phyloP scores from a whole-genome alignment of 1,140 invertebrate species.

The Drosophila fuyamai region DNA sequence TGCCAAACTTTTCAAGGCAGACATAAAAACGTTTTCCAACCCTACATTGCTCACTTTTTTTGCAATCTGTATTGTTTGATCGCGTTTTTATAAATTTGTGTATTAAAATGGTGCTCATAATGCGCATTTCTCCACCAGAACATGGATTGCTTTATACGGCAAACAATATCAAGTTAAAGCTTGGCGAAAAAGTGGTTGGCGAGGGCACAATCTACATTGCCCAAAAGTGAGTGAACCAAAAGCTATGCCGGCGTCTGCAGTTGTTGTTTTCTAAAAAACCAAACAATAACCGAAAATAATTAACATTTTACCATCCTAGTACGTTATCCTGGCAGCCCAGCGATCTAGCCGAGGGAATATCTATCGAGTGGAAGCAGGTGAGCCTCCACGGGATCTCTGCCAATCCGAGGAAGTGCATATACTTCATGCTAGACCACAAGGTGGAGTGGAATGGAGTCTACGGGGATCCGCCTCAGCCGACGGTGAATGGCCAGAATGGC shows the following conservation, averaged over 20 bases:
- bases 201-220: slow-evolving; percentile 75
- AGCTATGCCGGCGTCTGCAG: slow-evolving; percentile 24
- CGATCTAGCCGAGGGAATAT: slow-evolving; percentile 68
- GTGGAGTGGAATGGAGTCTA: slow-evolving; percentile 76
- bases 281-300: not conserved
- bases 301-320: slow-evolving; percentile 29
- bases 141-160: slow-evolving; percentile 74
- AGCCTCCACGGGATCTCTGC: slow-evolving; percentile 77
- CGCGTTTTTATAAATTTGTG: slow-evolving; percentile 34
- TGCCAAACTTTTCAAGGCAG: not conserved
- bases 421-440: slow-evolving; percentile 81
- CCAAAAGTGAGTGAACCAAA: slow-evolving; percentile 66
- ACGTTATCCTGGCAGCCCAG: slow-evolving; percentile 73
- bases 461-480: slow-evolving; percentile 37
- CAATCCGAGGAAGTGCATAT: slow-evolving; percentile 78
- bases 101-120: slow-evolving; percentile 82
- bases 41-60: too few relatives aligned
- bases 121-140: slow-evolving; percentile 63
- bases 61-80: slow-evolving; percentile 15
- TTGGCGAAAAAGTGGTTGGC: slow-evolving; percentile 71
- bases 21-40: not conserved
- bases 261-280: slow-evolving; percentile 10
- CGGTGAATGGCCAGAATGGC: slow-evolving; percentile 57
- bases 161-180: slow-evolving; percentile 75
- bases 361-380: slow-evolving; percentile 78